Evolutionary conservation across 30 jellyfish, hydroid and myxozoan species (phyloP), one percentile per base, ranked within the genome.

Genomic region (Aurelia coerulea): DNA sequence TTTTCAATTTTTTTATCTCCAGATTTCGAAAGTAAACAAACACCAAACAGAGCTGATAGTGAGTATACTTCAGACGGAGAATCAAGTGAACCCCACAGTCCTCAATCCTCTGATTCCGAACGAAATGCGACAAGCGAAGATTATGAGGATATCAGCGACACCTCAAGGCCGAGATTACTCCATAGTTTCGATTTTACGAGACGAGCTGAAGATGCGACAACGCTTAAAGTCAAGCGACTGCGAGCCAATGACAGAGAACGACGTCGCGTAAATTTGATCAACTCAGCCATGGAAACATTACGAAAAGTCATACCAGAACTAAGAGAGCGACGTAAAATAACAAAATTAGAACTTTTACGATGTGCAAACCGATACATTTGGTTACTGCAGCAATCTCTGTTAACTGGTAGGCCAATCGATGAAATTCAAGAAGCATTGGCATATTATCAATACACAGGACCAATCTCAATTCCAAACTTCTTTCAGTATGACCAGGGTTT

Each of bases 191-290:
- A 83, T 62, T 54, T 70, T 46, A 58, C 79, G 19, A 72, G 79
- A 18, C 86, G 81, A 23, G 62, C 79, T 51, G 71, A 35, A 33
- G 92, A 71, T 18, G 71, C 92, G 14, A 79, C 92, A 23, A 49
- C 92, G 64, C 65, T 83, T 58, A 83, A 83, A 74, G 83, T 86
- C 19, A 86, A 81, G 60, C 95, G 98, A 35, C 68, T 93, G 72
- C 91, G 97, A 18, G 98, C 98, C 73, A 93, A 93, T 59, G 97
- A 93, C 74, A 73, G 98, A 18, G 98, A 93, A 74, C 90, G 98
- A 65, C 87, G 97, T 67, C 95, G 98, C 74, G 98, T 93, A 39
- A 89, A 93, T n/a, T 76, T 93, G 50, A 93, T 93, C 87, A 93
- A 93, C 80, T 82, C 94, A 5, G 98, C 98, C 16, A 93, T 93